Base-by-base conservation (phyloP, 2,797 vertebrate species). In the Petrocephalus sullivani region DNA sequence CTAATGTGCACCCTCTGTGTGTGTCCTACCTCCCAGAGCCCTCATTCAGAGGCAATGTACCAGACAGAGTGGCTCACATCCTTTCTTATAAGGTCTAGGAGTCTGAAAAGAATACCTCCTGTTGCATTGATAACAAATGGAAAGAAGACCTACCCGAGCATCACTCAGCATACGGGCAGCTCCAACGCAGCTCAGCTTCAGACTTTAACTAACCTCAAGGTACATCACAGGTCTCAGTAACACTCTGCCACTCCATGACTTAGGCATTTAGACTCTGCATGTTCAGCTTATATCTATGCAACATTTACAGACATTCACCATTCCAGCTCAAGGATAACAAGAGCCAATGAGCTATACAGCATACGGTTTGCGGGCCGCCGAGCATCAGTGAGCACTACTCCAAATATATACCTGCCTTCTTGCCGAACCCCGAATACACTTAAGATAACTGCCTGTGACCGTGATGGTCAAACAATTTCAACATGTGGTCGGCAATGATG, bases 31-130 rank as follows among this genome's bases (percentile, higher is more conserved):
- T 91, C 93, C 92, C 93, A 93, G 90, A 90, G 92, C 90, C 89
- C 92, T 94, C 94, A 95, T 96, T 96, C 95, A 95, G 91, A 91
- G 93, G 90, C 95, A 96, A 95, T 95, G 94, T 95, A 95, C 91
- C 95, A 95, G 94, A 95, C 93, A 95, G 93, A 94, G 92, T 91
- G 93, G 93, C 95, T 95, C 92, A 94, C 90, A 91, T 91, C 89
- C 90, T 92, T 91, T 87, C 91, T 88, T 90, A 92, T 90, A 90
- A 87, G 89, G 88, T 90, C 85, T 88, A 88, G 89, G 89, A 85
- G 87, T 84, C 89, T 89, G 90, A 91, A 90, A 90, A 90, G 88
- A 87, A 88, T 75, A 46, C 57, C 67, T 88, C 86, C 85, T 90
- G 83, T 54, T 64, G 53, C 81, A 88, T 89, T 67, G 84, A 87